Evolutionary conservation across 2,888 invertebrate genomes (phyloP).

Genomic region (Nowickia ferox): DNA sequence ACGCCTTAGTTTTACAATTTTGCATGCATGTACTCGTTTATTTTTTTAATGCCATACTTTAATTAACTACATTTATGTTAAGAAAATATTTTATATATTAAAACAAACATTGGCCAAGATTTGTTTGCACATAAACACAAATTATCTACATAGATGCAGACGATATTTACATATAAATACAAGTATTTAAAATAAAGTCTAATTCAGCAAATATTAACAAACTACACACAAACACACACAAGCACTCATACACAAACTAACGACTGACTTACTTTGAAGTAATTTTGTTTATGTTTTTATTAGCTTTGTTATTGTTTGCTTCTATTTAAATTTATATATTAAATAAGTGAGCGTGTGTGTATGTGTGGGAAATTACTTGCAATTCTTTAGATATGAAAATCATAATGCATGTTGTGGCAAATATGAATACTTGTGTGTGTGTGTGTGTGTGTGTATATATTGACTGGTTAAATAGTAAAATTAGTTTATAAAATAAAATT

Average conservation of each 20-base stretch:
- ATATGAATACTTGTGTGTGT: neutral
- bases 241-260: neutral
- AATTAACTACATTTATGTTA: slow-evolving; percentile 12
- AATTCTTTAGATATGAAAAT: slow-evolving; percentile 5
- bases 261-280: slow-evolving; percentile 7
- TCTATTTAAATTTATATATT: slow-evolving; percentile 10
- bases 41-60: neutral
- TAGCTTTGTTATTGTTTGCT: slow-evolving; percentile 19
- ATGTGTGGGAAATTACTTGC: slow-evolving; percentile 13
- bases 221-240: neutral
- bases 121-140: slow-evolving; percentile 2
- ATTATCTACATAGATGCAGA: neutral
- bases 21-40: neutral
- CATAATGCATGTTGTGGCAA: slow-evolving; percentile 6
- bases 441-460: neutral
- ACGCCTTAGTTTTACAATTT: neutral
- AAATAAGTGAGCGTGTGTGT: neutral
- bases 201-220: slow-evolving; percentile 34
- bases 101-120: neutral
- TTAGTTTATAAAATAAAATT: slow-evolving; percentile 50
- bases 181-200: slow-evolving; percentile 5
- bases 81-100: slow-evolving; percentile 15
- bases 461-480: neutral
- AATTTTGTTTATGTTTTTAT: slow-evolving; percentile 20
- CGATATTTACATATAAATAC: neutral